phyloP scores from a whole-genome alignment of 2,888 invertebrate genomes.

The Hypena proboscidalis region DNA sequence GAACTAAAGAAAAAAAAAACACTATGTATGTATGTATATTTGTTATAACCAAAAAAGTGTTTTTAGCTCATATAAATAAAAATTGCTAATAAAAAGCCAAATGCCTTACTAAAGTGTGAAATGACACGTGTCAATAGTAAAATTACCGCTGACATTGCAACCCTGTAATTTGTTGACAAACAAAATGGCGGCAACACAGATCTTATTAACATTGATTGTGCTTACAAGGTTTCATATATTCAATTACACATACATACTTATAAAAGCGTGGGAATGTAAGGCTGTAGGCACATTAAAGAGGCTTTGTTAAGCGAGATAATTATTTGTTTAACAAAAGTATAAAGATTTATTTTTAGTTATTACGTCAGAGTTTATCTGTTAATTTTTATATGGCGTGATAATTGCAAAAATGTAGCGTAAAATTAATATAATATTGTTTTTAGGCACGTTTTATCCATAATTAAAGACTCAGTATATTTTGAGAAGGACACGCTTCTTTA shows the following conservation, averaged over 20 bases:
- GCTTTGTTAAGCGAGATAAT: conserved; percentile 12
- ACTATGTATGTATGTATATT: no score
- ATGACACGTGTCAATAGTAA: not conserved
- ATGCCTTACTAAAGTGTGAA: not conserved
- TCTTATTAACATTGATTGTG: conserved; percentile 36
- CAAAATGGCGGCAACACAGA: no score
- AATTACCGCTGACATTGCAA: conserved; percentile 4
- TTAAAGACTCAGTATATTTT: no score
- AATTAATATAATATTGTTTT: no score
- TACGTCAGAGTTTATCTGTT: no score
- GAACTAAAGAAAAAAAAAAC: no score
- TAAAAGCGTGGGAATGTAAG: conserved; percentile 36
- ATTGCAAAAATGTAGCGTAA: no score
- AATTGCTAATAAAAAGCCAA: not conserved
- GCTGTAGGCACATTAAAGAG: conserved; percentile 12
- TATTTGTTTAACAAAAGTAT: conserved; percentile 12
- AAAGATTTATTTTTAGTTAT: not conserved
- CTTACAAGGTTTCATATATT: conserved; percentile 40
- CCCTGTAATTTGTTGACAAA: conserved; percentile 22
- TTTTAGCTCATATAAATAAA: no score
- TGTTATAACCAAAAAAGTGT: no score
- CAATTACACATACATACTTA: conserved; percentile 29
- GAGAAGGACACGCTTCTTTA: no score
- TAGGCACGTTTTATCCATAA: no score
- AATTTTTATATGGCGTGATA: no score